These are phyloP conservation scores for Dinoponera quadriceps DNA, from an alignment of 1,140 invertebrate genomes.

Conservation along the genomic window DNA sequence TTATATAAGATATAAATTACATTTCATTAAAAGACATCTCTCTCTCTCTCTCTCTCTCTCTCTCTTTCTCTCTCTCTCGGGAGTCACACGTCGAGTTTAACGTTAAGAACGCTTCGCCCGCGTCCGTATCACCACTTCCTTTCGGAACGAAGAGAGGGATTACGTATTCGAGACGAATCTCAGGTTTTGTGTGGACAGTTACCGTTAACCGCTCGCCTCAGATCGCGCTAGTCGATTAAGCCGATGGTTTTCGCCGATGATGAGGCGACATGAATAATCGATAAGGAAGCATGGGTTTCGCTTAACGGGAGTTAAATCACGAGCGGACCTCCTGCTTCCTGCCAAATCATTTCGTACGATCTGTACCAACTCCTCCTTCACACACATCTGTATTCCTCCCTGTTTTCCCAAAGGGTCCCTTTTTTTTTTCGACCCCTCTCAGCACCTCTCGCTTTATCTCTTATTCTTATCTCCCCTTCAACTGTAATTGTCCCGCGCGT, in stretches of 20 bases:
- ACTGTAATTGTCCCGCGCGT: too few relatives aligned
- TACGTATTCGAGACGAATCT: slow-evolving; percentile 53
- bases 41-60: too few relatives aligned
- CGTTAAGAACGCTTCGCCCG: not conserved
- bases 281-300: slow-evolving; percentile 76
- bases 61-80: too few relatives aligned
- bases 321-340: slow-evolving; percentile 77
- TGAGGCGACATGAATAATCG: slow-evolving; percentile 67
- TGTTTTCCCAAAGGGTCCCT: not conserved
- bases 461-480: too few relatives aligned
- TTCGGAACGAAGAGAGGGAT: slow-evolving; percentile 18
- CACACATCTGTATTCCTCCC: slow-evolving; percentile 22
- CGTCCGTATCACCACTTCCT: slow-evolving; percentile 8
- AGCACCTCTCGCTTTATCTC: not conserved
- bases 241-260: slow-evolving; percentile 53
- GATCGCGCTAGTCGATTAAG: slow-evolving; percentile 63
- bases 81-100: not conserved
- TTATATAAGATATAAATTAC: too few relatives aligned
- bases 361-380: slow-evolving; percentile 23
- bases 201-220: slow-evolving; percentile 46
- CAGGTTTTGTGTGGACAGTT: slow-evolving; percentile 28
- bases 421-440: not conserved
- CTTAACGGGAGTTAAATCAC: slow-evolving; percentile 79
- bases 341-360: slow-evolving; percentile 67
- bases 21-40: too few relatives aligned